Percentiles rank a stretch among this genome's conserved stretches.
phyloP scores from a whole-genome alignment of 2,888 invertebrate genomes.

The Malthinus flaveolus region DNA sequence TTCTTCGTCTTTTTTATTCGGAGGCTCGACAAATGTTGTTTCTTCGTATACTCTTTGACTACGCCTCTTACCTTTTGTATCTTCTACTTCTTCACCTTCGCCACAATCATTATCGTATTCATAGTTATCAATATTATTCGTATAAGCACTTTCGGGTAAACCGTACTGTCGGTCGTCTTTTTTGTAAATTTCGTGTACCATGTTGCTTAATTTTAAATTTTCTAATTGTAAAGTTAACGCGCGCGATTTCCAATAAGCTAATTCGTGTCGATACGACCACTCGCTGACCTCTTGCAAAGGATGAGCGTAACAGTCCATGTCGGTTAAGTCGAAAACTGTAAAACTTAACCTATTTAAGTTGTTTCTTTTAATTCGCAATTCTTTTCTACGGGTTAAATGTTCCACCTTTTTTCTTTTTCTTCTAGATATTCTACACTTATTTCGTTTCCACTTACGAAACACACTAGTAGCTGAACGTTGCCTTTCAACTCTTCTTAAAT shows the following conservation, averaged over 20 bases:
- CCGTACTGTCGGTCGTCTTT: too few species aligned
- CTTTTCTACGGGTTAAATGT: conserved; percentile 20
- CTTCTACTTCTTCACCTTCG: conserved; percentile 38
- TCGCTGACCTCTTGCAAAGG: conserved; percentile 21
- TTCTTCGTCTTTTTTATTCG: conserved; percentile 43
- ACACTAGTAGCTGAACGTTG: too few species aligned
- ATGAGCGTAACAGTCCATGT: conserved; percentile 33
- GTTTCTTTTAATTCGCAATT: conserved; percentile 30
- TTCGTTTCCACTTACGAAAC: conserved; percentile 19
- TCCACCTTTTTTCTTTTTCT: conserved; percentile 26
- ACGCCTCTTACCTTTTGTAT: conserved; percentile 42
- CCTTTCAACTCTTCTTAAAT: too few species aligned
- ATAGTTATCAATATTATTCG: not conserved
- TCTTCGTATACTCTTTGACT: conserved; percentile 60
- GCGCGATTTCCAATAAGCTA: conserved; percentile 65
- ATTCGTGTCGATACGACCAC: conserved; percentile 62
- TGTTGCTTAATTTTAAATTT: conserved; percentile 49
- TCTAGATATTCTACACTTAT: conserved; percentile 20
- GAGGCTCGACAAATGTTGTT: conserved; percentile 5
- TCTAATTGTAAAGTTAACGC: conserved; percentile 62
- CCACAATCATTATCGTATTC: conserved; percentile 6
- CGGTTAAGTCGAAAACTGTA: conserved; percentile 40
- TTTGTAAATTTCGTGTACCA: conserved; percentile 39
- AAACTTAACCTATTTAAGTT: conserved; percentile 40
- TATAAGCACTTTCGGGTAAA: conserved; percentile 8